Conservation (phyloP, 2,888 invertebrate genomes). For the Eristalis intricaria region DNA sequence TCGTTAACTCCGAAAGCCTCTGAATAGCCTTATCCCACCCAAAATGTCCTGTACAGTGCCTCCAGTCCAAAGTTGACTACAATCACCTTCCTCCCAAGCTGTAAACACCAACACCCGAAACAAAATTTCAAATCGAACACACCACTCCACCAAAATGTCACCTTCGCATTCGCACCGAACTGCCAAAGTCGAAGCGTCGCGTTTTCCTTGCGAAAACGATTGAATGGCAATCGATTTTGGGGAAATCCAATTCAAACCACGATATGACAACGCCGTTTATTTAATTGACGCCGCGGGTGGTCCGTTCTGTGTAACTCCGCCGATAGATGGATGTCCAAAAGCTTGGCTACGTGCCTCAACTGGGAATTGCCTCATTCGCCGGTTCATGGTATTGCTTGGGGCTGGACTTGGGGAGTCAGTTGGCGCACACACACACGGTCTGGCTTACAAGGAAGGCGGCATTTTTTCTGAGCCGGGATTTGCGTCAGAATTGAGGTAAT, state of each 20-base stretch:
- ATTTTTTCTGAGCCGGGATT: not conserved
- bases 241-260: not conserved
- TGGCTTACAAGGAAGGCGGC: not conserved
- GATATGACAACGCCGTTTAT: not conserved
- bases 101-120: too few relatives aligned
- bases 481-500: not conserved
- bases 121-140: too few relatives aligned
- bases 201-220: too few relatives aligned
- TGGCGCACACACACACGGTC: not conserved
- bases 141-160: too few relatives aligned
- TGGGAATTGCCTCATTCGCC: not conserved
- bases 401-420: not conserved
- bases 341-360: not conserved
- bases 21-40: too few relatives aligned
- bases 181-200: too few relatives aligned
- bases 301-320: not conserved
- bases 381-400: not conserved
- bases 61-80: too few relatives aligned
- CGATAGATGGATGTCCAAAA: not conserved
- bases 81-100: too few relatives aligned
- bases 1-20: too few relatives aligned
- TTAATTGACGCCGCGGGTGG: not conserved
- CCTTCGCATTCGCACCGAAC: too few relatives aligned
- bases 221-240: not conserved
- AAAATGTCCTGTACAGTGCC: too few relatives aligned